phyloP scores from a whole-genome alignment of 1,140 invertebrate species.

The Drosophila orena region DNA sequence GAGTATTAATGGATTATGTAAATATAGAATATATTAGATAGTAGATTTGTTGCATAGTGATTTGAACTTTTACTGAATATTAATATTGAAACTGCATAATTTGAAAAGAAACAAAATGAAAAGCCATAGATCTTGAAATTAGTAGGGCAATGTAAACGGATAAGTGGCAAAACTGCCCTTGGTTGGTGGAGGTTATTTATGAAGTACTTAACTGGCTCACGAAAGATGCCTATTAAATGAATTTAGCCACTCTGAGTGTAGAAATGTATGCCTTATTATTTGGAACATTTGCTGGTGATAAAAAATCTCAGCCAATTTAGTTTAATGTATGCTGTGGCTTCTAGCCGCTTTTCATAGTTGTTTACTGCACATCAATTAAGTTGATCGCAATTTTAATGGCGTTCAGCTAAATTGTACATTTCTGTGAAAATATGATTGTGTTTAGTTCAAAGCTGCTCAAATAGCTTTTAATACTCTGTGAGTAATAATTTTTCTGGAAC shows the following conservation, averaged over 20 bases:
- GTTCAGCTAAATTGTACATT: no score
- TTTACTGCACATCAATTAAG: background rate
- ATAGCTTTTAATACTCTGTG: no score
- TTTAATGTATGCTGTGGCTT: background rate
- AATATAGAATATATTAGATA: background rate
- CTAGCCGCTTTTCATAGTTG: background rate
- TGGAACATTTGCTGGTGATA: background rate
- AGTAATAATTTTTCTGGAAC: no score
- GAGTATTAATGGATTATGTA: background rate
- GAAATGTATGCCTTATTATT: slow-evolving; percentile 3
- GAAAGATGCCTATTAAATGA: slow-evolving; percentile 27
- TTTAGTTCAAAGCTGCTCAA: no score
- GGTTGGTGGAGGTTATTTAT: slow-evolving; percentile 5
- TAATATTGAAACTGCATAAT: background rate
- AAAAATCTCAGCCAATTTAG: background rate
- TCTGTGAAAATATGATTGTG: no score
- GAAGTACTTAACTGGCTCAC: slow-evolving; percentile 6
- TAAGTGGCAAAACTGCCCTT: background rate
- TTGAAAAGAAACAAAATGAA: background rate
- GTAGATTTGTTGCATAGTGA: background rate
- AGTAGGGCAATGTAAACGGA: background rate
- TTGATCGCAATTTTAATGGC: no score
- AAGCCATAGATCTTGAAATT: background rate
- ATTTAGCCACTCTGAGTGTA: background rate
- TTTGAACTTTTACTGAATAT: background rate